Conservation (phyloP, 2,113 vertebrate species). For the Centrocercus urophasianus region DNA sequence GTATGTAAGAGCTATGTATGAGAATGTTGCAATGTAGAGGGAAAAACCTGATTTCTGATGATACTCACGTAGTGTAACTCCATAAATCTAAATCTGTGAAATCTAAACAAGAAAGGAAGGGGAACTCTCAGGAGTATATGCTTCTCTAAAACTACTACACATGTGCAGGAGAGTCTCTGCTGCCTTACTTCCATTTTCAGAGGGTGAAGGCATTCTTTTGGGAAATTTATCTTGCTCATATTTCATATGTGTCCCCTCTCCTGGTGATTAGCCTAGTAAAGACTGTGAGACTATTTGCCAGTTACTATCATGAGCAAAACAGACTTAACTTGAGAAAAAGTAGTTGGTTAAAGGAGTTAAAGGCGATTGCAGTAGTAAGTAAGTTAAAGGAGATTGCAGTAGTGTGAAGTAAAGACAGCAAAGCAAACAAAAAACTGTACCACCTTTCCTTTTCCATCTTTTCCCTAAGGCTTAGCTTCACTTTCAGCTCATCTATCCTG, state of each 20-base stretch:
- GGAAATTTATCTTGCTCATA: not conserved
- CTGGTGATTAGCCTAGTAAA: not conserved
- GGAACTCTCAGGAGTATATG: not conserved
- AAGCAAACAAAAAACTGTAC: not conserved
- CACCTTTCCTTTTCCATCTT: not conserved
- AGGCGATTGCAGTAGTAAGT: too few species aligned
- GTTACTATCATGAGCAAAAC: not conserved
- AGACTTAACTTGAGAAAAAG: not conserved
- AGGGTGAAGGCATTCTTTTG: not conserved
- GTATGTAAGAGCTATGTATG: not conserved
- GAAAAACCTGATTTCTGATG: not conserved
- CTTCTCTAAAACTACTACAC: not conserved
- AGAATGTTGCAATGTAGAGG: not conserved
- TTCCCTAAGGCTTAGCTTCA: not conserved
- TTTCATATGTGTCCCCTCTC: not conserved
- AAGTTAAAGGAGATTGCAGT: not conserved
- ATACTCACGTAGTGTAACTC: not conserved
- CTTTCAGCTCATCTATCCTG: rapidly evolving
- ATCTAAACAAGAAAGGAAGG: not conserved
- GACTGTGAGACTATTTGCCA: not conserved
- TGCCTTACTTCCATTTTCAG: not conserved
- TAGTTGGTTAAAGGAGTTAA: too few species aligned
- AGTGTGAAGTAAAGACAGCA: not conserved
- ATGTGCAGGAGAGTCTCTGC: not conserved
- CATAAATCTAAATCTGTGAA: not conserved